Percentiles rank a stretch among this genome's conserved stretches.
Conservation (phyloP, 1,140 invertebrate genomes). For the Pogonognathellus flavescens region DNA sequence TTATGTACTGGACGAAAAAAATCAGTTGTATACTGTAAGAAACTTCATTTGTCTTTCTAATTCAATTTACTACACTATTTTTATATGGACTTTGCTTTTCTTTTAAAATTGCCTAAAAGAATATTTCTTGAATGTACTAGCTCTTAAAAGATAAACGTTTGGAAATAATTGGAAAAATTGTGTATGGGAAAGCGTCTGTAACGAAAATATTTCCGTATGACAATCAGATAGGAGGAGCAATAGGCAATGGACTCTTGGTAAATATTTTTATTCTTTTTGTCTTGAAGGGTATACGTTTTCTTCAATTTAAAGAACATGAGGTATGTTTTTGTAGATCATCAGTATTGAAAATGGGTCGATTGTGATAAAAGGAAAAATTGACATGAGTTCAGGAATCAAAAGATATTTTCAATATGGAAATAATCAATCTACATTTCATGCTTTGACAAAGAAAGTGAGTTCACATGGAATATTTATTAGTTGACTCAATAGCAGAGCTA, state of each 20-base stretch:
- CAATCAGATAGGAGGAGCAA: constrained; percentile 24
- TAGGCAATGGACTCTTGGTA: constrained; percentile 56
- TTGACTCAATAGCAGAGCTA: not conserved
- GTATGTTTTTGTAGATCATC: not conserved
- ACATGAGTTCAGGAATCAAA: not conserved
- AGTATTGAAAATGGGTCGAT: not conserved
- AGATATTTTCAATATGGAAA: not conserved
- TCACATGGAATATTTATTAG: not conserved
- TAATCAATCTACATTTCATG: constrained; percentile 55
- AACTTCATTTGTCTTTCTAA: not conserved
- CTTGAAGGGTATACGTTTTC: not conserved
- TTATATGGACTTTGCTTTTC: not conserved
- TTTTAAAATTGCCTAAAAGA: not conserved
- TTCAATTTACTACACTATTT: not conserved
- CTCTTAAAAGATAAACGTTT: not conserved
- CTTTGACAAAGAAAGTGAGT: constrained; percentile 57
- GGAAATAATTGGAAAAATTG: not conserved
- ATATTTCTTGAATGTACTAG: not conserved
- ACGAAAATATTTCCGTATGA: constrained; percentile 52
- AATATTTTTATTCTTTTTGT: constrained; percentile 11
- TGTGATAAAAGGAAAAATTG: not conserved
- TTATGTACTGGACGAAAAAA: constrained; percentile 55
- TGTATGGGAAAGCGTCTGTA: not conserved
- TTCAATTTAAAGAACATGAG: not conserved
- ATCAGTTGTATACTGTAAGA: constrained; percentile 53